Evolutionary conservation across 1,140 invertebrate genomes (phyloP), one percentile per base, ranked within the genome.

Genomic region (Aphaenogaster ashmeadi): DNA sequence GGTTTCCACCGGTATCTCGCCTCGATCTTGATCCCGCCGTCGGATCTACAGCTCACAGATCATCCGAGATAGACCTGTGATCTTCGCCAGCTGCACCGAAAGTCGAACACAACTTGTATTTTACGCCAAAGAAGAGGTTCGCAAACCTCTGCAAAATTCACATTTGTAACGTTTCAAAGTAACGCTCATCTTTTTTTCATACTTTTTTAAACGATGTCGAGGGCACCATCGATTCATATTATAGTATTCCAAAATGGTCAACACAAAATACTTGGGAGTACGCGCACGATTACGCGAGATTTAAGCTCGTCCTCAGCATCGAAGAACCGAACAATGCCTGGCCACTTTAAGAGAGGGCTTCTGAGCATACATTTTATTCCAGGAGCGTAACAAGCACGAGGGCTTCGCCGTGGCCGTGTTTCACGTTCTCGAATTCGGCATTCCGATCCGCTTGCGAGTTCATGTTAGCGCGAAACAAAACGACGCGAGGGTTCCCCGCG

Each of bases 1-100:
- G 91, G 91, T 92, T 92, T 80, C 90, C 79, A 52, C 13, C 69
- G 36, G 60, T 92, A 93, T 93, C 92, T 89, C 60, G n/a, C 21
- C 60, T 72, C 86, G 89, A 93, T 93, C 92, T 93, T 80, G 88
- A 91, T 91, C 81, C 91, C 72, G 79, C 87, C 50, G 67, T 86
- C 84, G 79, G 87, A 91, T 93, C 89, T 88, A 62, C 64, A 44
- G 74, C 60, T 54, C 69, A 79, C 69, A 90, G 90, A 91, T 91
- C 88, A 89, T 90, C 88, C 75, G 67, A 89, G 90, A 93, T 92
- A 93, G 90, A 79, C 71, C 72, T 52, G 62, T 74, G 81, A 87
- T 88, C 87, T 67, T 81, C 81, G 58, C 89, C 90, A 90, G 91
- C 87, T 88, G 90, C 78, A 56, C 9, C 44, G 58, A 33, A 62